Base-by-base conservation (phyloP, 1,140 invertebrate genomes). In the Lepidostoma basale region DNA sequence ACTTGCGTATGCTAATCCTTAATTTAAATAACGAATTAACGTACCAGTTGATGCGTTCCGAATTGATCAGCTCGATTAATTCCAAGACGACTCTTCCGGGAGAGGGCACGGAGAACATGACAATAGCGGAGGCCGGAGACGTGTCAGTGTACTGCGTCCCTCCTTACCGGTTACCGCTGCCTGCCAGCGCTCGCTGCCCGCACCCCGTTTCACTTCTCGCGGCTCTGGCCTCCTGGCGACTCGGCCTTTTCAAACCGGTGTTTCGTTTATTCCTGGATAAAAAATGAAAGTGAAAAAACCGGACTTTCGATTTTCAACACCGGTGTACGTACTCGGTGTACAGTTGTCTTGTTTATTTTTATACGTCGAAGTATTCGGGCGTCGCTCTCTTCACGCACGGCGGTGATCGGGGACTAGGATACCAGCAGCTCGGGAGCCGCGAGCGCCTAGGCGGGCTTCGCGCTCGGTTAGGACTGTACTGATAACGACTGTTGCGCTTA, bases 271-370 rank as follows among this genome's bases (percentile, higher is more conserved):
- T 64, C 42, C 47, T 36, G 62, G 62, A 52, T 45, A 64, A 64
- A n/a, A 64, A 64, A 64, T 33, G 62, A 64, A 64, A 64, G 62
- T 64, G 62, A 64, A 64, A 64, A 64, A 64, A 62, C 26, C 45
- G 23, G 47, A 54, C 45, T 64, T 64, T 64, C 62, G 30, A 22
- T 64, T 54, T 64, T 54, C 62, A 30, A 25, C 62, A 14, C 56
- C 36, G 12, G 33, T 2, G 40, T 33, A 20, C 42, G 39, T 45
- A 45, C 58, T 22, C 3, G 49, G 28, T n/a, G n/a, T 30, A 33
- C 28, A 18, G 28, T 28, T 36, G 52, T 56, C 30, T 56, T 30
- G 9, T 47, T 45, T 62, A 44, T 30, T 44, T 49, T 45, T 47
- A 49, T 20, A 36, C 59, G 8, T 62, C 14, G 40, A 12, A 25